phyloP scores from a whole-genome alignment of 2,888 invertebrate genomes.

The Heliconius ethilla region DNA sequence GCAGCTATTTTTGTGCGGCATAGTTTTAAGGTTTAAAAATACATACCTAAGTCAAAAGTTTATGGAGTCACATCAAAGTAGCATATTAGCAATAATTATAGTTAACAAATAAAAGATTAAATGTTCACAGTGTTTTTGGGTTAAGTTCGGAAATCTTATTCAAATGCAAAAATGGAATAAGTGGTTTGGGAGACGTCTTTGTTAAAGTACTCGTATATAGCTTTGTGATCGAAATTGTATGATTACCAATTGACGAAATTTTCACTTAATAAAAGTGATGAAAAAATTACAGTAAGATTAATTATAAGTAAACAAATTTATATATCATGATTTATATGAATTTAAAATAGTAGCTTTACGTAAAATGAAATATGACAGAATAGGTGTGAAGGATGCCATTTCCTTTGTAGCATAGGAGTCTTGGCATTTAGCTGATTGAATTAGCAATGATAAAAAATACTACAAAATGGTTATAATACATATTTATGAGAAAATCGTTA shows the following conservation, averaged over 20 bases:
- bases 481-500: neutral
- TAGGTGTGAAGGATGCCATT: neutral
- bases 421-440: neutral
- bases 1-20: conserved; percentile 70
- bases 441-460: neutral
- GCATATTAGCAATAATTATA: neutral
- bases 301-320: neutral
- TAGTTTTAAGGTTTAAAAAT: conserved; percentile 28
- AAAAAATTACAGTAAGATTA: neutral
- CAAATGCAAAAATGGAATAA: conserved; percentile 8
- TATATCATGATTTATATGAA: neutral
- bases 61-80: neutral
- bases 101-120: neutral
- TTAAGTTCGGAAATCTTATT: conserved; percentile 11
- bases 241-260: conserved; percentile 18
- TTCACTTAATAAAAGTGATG: neutral
- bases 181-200: conserved; percentile 21
- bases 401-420: neutral
- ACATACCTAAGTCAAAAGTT: conserved; percentile 4
- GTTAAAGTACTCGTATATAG: neutral
- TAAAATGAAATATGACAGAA: neutral
- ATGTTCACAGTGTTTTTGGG: neutral
- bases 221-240: conserved; percentile 16
- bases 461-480: neutral
- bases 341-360: neutral